Evolutionary conservation across 1,140 invertebrate genomes (phyloP), one percentile per base, ranked within the genome.

Genomic region (Drosophila arawakana): DNA sequence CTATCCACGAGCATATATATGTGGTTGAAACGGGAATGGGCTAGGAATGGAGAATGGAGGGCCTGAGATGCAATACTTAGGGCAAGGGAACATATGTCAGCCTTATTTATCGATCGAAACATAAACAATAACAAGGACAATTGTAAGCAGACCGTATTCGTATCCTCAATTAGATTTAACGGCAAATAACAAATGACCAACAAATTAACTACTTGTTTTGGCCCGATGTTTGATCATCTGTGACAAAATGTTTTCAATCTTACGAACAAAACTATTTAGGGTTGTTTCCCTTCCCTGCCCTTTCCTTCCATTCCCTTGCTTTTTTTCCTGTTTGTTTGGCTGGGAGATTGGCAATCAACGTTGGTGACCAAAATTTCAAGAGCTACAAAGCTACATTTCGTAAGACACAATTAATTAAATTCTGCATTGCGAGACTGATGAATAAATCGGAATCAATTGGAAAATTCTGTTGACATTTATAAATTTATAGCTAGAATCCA

Each of bases 141-240:
- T 75, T 62, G 59, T 66, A 73, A 61, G 41, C 60, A 74, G 41
- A 25, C 76, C 11, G 47, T 74, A 71, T 63, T 69, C 18, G 41
- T 49, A 62, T 52, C 18, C 73, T 82, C 82, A 86, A 88, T 86
- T 77, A 80, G 79, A 73, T 79, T 82, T 82, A 88, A 86, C 83
- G 76, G 77, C 83, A 86, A 86, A 80, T 72, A 82, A 88, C 76
- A 86, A 86, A 86, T 86, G 82, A 86, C 82, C 80, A 88, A 88
- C 82, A 88, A 88, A 86, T 86, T 80, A 86, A 89, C 80, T 89
- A 78, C 89, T 80, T 89, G 80, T 80, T 89, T 30, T 78, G 65
- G 11, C 73, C 55, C 58, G 39, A 62, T 88, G 84, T 88, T 88
- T 88, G 84, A 80, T 86, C 84, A 89, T 89, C 84, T 88, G 84